Conservation (phyloP, 2,113 vertebrate species). For the Caracal caracal region DNA sequence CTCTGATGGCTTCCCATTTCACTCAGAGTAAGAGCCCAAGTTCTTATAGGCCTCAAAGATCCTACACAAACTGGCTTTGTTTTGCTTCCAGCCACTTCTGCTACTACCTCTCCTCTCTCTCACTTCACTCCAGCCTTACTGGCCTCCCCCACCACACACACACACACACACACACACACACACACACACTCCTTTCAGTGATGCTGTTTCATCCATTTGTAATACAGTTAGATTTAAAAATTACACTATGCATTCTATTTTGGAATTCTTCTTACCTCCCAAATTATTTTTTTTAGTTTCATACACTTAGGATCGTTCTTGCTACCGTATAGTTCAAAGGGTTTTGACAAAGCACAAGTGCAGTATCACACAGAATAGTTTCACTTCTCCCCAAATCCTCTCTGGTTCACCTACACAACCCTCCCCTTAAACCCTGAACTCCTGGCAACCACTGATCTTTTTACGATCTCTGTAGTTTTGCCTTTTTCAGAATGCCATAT, state of each 20-base stretch:
- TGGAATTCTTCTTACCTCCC: neutral
- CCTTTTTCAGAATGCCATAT: neutral
- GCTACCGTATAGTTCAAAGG: neutral
- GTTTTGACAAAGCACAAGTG: neutral
- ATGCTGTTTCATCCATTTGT: neutral
- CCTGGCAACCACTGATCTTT: neutral
- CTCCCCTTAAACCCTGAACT: too few relatives aligned
- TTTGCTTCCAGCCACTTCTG: neutral
- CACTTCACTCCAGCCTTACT: neutral
- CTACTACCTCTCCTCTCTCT: neutral
- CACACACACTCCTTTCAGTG: neutral
- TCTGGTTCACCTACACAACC: neutral
- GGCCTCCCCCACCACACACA: neutral
- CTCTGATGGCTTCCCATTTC: neutral
- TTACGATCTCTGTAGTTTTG: too few relatives aligned
- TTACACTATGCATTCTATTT: neutral
- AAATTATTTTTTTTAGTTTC: neutral
- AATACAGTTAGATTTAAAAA: neutral
- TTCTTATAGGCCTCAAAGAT: neutral
- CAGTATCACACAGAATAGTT: neutral
- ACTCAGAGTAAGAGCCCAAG: neutral
- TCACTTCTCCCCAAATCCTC: neutral
- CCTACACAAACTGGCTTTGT: fast-evolving
- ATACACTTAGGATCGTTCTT: neutral
- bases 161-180: too few relatives aligned